Evolutionary conservation across 2,113 vertebrate genomes (phyloP).

Genomic region (Scalopus aquaticus): DNA sequence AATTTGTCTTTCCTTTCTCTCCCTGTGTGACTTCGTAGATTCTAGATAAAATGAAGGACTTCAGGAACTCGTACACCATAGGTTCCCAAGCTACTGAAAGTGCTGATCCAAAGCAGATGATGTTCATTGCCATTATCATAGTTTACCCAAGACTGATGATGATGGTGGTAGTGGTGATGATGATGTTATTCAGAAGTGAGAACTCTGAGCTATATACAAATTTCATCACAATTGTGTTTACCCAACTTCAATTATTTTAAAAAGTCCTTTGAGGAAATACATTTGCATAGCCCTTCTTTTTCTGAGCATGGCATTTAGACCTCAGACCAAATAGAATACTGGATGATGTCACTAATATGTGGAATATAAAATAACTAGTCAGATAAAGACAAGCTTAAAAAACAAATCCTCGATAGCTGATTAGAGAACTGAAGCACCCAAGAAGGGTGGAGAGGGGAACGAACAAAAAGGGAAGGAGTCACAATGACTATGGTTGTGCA

Average conservation of each 20-base stretch:
- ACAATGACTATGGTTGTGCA: no score
- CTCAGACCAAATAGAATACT: not conserved
- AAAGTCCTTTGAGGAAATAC: not conserved
- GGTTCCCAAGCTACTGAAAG: slow-evolving; percentile 73
- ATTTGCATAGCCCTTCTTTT: not conserved
- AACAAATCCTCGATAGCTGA: no score
- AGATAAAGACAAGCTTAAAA: not conserved
- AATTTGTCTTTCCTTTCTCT: not conserved
- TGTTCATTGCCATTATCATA: slow-evolving; percentile 65
- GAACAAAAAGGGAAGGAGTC: no score
- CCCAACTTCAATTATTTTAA: not conserved
- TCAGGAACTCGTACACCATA: slow-evolving; percentile 68
- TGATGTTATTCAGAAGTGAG: slow-evolving; percentile 76
- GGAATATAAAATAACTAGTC: no score
- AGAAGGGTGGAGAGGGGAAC: no score
- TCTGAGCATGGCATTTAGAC: not conserved
- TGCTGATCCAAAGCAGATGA: slow-evolving; percentile 65
- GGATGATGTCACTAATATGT: no score
- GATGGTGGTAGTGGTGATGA: not conserved
- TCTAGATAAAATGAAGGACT: slow-evolving; percentile 80
- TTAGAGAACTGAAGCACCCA: no score
- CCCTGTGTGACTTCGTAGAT: slow-evolving; percentile 66
- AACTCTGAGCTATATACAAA: not conserved
- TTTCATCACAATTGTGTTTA: not conserved
- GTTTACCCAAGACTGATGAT: slow-evolving; percentile 69